Base-by-base conservation (phyloP, 2,888 invertebrate genomes). In the Hirtodrosophila trivittata region DNA sequence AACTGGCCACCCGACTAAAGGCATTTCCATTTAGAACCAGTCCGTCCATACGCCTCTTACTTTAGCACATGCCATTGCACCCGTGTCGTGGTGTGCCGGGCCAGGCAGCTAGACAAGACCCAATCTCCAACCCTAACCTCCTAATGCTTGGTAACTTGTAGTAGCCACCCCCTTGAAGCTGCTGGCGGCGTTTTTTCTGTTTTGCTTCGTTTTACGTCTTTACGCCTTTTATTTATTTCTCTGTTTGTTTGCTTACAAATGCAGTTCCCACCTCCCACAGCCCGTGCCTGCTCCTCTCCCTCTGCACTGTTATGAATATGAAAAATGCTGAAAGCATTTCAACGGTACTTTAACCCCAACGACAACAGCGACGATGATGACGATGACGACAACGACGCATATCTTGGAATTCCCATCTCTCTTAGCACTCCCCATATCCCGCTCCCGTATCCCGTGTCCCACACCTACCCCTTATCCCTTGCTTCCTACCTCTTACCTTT, bases 241-340 rank as follows among this genome's bases (percentile, higher is more conserved):
- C 62, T 58, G 43, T 67, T 71, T 77, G 77, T 76, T 77, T 71
- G 62, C 54, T 45, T 66, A 9, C 46, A 59, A 62, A 74, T 52
- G 66, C 71, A 63, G 38, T 42, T 42, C 13, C 16, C 6, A n/a
- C 13, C 35, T 14, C 16, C 30, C 18, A 8, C 12, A 32, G 2
- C 32, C n/a, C n/a, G n/a, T n/a, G n/a, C n/a, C n/a, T n/a, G n/a
- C 8, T 1, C 16, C 7, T 4, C 47, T 12, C 16, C 16, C 33
- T 10, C n/a, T 16, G 12, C 9, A 9, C 4, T 50, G 58, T 63
- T 57, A 67, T 76, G 75, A 75, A 75, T 70, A 77, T 81, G 73
- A 66, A 54, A 67, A 81, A 82, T 64, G 75, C 63, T 83, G 67
- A 80, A 77, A 80, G 75, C 84, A 77, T 83, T 83, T 83, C 77